phyloP scores from a whole-genome alignment of 2,113 vertebrate species.

The Caracal caracal region DNA sequence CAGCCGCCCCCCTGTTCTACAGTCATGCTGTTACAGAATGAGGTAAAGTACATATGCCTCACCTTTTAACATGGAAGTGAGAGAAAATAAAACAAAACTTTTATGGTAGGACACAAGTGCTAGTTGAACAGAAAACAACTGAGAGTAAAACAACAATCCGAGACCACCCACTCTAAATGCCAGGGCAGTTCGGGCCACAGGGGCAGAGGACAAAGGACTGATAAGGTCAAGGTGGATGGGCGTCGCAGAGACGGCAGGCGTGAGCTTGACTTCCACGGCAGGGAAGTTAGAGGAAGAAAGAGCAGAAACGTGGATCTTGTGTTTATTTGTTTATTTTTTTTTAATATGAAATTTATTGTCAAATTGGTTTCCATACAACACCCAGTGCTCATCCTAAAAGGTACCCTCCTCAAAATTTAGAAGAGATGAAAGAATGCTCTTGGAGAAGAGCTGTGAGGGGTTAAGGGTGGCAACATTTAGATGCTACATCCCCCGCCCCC shows the following conservation, averaged over 20 bases:
- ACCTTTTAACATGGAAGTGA: background rate
- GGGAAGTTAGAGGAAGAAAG: background rate
- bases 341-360: no score
- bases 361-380: no score
- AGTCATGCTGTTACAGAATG: background rate
- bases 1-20: no score
- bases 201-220: background rate
- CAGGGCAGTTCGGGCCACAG: background rate
- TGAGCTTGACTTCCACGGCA: background rate
- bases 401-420: background rate
- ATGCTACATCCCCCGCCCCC: background rate
- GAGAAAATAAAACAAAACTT: background rate
- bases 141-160: background rate
- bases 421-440: background rate
- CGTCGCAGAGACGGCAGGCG: rapidly evolving
- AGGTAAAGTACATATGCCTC: background rate
- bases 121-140: background rate
- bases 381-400: no score
- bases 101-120: background rate
- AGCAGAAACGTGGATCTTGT: no score
- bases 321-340: background rate
- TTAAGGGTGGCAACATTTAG: background rate
- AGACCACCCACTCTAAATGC: background rate
- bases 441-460: background rate
- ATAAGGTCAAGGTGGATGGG: background rate